Base-by-base conservation (phyloP, 1,140 invertebrate genomes). In the Apis laboriosa region DNA sequence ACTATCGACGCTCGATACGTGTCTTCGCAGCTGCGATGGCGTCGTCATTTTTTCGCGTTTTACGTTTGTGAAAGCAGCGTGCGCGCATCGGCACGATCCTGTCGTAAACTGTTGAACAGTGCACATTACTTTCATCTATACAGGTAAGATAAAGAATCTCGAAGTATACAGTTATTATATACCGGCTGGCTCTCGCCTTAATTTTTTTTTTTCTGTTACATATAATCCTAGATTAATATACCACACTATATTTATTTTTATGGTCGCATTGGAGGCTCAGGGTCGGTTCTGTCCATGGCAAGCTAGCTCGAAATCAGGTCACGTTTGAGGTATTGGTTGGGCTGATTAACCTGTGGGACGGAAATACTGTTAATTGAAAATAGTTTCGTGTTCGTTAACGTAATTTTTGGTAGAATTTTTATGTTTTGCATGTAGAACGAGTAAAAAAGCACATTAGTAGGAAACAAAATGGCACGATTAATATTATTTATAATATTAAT, bases 171-270 rank as follows among this genome's bases (percentile, higher is more conserved):
- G 80, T 89, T 86, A 83, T 84, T 86, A 84, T 84, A 84, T 84
- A 81, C 64, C 67, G 75, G 60, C 81, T 75, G 79, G 77, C 85
- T 85, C 70, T 63, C 82, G 80, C 77, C 70, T 68, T 89, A 73
- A 43, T 73, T 56, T 83, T 85, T 73, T 80, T 85, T 81, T 84
- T 71, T 73, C 51, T 86, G 84, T 86, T 86, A 82, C 53, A 72
- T 89, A 68, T 88, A 87, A 76, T 86, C 77, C 77, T 89, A 88
- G 84, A 89, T 88, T 90, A 90, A 90, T 90, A 90, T 90, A 90
- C 85, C 86, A 90, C 85, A 73, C 88, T 89, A 90, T 90, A 90
- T 86, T 89, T 90, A 88, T 88, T 90, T 88, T 90, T 88, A 89
- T 90, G 78, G 61, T 90, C 83, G 84, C 78, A 84, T 90, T 61